Conservation (phyloP, 2,888 invertebrate species). For the Raillietiella orientalis region DNA sequence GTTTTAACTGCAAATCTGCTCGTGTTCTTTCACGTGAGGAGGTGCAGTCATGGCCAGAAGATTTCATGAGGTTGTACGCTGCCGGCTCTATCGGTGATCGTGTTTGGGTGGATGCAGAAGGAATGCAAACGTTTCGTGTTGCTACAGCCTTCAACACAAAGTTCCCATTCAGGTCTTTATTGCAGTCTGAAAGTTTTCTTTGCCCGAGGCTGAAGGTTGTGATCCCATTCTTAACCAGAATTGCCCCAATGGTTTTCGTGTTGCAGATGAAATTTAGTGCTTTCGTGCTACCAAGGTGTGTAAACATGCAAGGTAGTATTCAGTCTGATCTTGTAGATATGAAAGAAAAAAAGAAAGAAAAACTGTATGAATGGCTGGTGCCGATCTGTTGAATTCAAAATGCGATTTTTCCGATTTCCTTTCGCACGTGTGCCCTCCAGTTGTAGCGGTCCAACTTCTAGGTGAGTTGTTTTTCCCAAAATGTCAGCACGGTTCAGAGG, state of each 20-base stretch:
- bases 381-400: no score
- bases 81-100: slow-evolving; percentile 81
- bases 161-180: slow-evolving; percentile 30
- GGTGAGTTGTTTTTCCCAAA: no score
- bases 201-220: slow-evolving; percentile 8
- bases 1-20: slow-evolving; percentile 54
- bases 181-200: slow-evolving; percentile 15
- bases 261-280: neutral
- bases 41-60: slow-evolving; percentile 61
- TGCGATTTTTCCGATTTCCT: no score
- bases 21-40: slow-evolving; percentile 36
- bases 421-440: no score
- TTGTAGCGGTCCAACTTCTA: no score
- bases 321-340: slow-evolving; percentile 54
- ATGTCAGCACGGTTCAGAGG: no score
- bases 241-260: neutral
- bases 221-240: neutral
- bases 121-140: slow-evolving; percentile 65
- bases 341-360: no score
- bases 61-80: slow-evolving; percentile 38
- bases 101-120: slow-evolving; percentile 69
- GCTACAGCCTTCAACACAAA: slow-evolving; percentile 51
- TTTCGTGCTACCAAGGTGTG: slow-evolving; percentile 17
- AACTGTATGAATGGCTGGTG: no score
- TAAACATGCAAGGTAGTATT: slow-evolving; percentile 25